Evolutionary conservation across 2,888 invertebrate genomes (phyloP).

Genomic region (Melieria omissa): DNA sequence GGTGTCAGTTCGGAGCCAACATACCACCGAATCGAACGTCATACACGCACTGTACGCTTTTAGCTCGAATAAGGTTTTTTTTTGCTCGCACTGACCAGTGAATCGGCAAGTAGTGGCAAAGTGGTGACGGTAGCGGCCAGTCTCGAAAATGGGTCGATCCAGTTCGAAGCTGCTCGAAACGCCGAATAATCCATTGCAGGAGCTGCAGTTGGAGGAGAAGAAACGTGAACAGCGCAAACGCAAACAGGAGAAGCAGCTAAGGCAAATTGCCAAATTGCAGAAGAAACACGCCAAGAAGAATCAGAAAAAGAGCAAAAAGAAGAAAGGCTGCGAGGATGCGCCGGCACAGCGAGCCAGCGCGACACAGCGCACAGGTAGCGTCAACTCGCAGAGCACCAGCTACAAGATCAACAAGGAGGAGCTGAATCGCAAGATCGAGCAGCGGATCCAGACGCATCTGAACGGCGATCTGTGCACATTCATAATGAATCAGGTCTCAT

Average conservation of each 20-base stretch:
- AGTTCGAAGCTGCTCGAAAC: constrained; percentile 55
- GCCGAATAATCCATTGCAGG: constrained; percentile 59
- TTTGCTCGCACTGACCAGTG: too few relatives aligned
- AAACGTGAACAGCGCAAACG: constrained; percentile 49
- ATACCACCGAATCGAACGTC: too few relatives aligned
- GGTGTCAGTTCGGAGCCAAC: too few relatives aligned
- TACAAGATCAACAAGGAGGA: constrained; percentile 54
- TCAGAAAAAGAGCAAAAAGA: constrained; percentile 27
- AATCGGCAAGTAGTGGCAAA: too few relatives aligned
- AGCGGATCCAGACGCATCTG: constrained; percentile 70
- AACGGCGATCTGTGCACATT: constrained; percentile 76
- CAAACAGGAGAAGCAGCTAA: constrained; percentile 56
- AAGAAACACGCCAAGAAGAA: constrained; percentile 55
- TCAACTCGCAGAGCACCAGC: constrained; percentile 37
- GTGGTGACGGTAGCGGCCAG: too few relatives aligned
- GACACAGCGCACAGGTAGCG: constrained; percentile 43
- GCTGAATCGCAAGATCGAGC: constrained; percentile 53
- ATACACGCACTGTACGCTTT: too few relatives aligned
- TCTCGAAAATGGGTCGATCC: constrained; percentile 57
- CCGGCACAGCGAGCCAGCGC: constrained; percentile 38
- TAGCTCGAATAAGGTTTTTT: too few relatives aligned
- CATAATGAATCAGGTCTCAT: constrained; percentile 79
- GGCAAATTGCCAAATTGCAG: constrained; percentile 55
- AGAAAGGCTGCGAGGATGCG: constrained; percentile 4
- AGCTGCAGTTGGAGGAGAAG: constrained; percentile 51